A percentile compares a stretch with the other conserved stretches of the same genome.
These are phyloP conservation scores for Agonopterix alstromeriana DNA, from an alignment of 2,888 invertebrate species.

Conservation along the genomic window DNA sequence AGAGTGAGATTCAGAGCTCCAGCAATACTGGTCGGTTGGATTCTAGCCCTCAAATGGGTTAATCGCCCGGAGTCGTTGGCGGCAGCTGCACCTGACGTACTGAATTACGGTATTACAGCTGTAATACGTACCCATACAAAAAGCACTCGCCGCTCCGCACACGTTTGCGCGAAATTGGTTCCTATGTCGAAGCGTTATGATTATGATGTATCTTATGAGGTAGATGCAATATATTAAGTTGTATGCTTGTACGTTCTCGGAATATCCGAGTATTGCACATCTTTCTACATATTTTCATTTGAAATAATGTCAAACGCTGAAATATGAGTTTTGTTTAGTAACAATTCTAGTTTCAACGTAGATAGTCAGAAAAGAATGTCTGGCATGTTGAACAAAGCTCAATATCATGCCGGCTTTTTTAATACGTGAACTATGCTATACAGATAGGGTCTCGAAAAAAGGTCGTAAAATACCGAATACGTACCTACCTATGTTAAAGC, in stretches of 20 bases:
- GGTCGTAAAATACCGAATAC: too few species aligned
- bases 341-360: too few species aligned
- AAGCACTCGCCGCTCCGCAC: constrained; percentile 25
- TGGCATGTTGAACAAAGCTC: background rate
- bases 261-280: too few species aligned
- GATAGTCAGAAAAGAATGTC: background rate
- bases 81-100: constrained; percentile 69
- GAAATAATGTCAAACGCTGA: background rate
- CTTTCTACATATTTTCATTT: background rate
- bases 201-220: constrained; percentile 4
- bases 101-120: constrained; percentile 59
- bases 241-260: too few species aligned
- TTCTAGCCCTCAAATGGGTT: constrained; percentile 61
- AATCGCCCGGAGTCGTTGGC: constrained; percentile 61
- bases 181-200: constrained; percentile 7
- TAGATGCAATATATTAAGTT: too few species aligned
- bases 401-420: background rate
- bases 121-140: constrained; percentile 41
- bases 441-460: too few species aligned
- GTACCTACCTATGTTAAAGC: background rate
- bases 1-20: constrained; percentile 27
- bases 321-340: background rate
- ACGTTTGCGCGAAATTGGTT: constrained; percentile 6
- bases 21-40: constrained; percentile 26
- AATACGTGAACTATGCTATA: background rate